phyloP scores from a whole-genome alignment of 2,888 invertebrate species.

The Sturmia bella region DNA sequence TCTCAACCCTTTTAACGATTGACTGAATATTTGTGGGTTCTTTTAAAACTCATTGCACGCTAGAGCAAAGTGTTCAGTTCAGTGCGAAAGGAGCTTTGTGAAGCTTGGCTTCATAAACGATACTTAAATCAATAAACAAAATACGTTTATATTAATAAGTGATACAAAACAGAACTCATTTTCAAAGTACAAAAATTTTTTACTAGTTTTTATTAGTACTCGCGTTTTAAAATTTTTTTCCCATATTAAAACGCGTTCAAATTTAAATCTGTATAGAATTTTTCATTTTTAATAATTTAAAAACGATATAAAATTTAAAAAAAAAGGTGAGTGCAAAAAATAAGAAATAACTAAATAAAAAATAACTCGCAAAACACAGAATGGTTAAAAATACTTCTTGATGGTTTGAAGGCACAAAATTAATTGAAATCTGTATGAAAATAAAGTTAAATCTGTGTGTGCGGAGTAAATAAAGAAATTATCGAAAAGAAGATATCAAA shows the following conservation, averaged over 20 bases:
- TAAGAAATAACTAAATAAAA: no score
- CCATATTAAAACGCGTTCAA: conserved; percentile 50
- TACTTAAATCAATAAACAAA: conserved; percentile 27
- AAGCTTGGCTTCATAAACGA: conserved; percentile 66
- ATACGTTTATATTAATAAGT: conserved; percentile 25
- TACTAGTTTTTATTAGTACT: conserved; percentile 61
- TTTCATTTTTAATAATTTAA: conserved; percentile 3
- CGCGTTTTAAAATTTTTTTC: conserved; percentile 24
- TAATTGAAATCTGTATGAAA: no score
- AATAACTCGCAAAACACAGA: no score
- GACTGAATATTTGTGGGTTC: conserved; percentile 57
- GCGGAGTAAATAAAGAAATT: no score
- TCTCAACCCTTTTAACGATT: conserved; percentile 60
- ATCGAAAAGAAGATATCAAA: no score
- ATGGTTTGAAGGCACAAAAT: no score
- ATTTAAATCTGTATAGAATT: conserved; percentile 49
- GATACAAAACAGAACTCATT: conserved; percentile 34
- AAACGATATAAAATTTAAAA: background rate
- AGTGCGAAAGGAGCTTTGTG: conserved; percentile 58
- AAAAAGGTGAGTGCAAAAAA: background rate
- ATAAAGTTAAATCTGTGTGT: no score
- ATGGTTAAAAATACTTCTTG: no score
- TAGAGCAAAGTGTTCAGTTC: conserved; percentile 63
- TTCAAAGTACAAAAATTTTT: conserved; percentile 35
- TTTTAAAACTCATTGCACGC: conserved; percentile 67